Base-by-base conservation (phyloP, 2,888 invertebrate genomes). In the Pyrocoelia pectoralis region DNA sequence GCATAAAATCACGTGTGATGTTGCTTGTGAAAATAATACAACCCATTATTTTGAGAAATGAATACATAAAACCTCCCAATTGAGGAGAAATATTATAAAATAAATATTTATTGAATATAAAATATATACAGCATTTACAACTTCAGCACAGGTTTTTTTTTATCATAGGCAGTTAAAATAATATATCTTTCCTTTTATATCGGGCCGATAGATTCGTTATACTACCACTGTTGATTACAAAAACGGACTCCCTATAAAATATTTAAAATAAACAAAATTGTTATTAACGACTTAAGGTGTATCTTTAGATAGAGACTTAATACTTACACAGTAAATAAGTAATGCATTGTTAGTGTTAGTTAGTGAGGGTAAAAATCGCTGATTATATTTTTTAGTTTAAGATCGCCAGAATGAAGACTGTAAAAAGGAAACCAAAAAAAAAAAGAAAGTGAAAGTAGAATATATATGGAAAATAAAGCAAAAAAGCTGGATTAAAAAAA, bases 371-470 rank as follows among this genome's bases (percentile, higher is more conserved):
- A 53, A 38, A 55, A 24, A 17, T 46, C 51, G 14, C 15, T 38
- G 46, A 55, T 60, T 59, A 64, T 59, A 15, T 43, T 55, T 55
- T 55, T 64, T 18, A 64, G 24, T 55, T 53, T 55, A 56, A 38
- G 10, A 56, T 64, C 64, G 12, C 59, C 60, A 14, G 59, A 28
- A 18, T 43, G 17, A 29, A 64, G 56, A 48, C 64, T 64, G 64
- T 46, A 64, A 64, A 56, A 52, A 33, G 10, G 12, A 33, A 33
- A 14, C 12, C 14, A 14, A 14, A 28, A 12, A 51, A 28, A 15
- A 6, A 13, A 28, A 29, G 12, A 13, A 40, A 5, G 38, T 40
- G 17, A 24, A 6, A 6, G 24, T 24, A n/a, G n/a, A n/a, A n/a
- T n/a, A n/a, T 33, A 17, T 13, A 13, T 29, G 1, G n/a, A 19